Evolutionary conservation across 2,797 vertebrate species (phyloP).

Genomic region (Agapornis canus): DNA sequence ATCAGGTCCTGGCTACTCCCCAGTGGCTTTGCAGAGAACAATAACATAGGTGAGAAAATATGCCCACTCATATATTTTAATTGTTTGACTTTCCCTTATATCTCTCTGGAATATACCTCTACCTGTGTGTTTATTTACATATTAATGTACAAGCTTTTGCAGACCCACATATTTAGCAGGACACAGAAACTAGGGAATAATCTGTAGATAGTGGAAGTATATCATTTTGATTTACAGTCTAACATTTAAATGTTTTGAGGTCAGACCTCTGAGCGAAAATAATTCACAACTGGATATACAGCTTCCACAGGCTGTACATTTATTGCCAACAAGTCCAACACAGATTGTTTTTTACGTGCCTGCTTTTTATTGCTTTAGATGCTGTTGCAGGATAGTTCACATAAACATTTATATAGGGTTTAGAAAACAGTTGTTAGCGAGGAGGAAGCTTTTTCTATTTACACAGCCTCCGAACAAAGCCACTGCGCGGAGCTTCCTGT

Average conservation of each 20-base stretch:
- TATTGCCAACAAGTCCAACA: constrained; percentile 64
- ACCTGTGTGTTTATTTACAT: constrained; percentile 67
- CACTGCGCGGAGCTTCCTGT: constrained; percentile 78
- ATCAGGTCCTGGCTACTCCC: constrained; percentile 55
- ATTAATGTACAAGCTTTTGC: constrained; percentile 59
- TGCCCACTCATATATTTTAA: constrained; percentile 49
- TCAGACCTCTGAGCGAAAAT: constrained; percentile 74
- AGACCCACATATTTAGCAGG: constrained; percentile 61
- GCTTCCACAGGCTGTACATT: constrained; percentile 67
- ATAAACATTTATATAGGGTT: constrained; percentile 83
- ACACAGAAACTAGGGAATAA: constrained; percentile 47
- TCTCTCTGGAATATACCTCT: constrained; percentile 36
- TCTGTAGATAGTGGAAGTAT: constrained; percentile 59
- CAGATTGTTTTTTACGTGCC: constrained; percentile 47
- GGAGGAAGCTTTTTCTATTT: constrained; percentile 82
- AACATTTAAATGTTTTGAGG: constrained; percentile 79
- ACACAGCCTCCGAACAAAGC: constrained; percentile 84
- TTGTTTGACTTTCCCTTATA: constrained; percentile 42
- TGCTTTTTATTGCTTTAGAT: constrained; percentile 71
- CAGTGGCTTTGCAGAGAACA: constrained; percentile 50
- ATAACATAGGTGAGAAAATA: constrained; percentile 58
- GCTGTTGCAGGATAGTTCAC: constrained; percentile 71
- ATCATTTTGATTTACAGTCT: constrained; percentile 76
- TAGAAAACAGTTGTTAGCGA: constrained; percentile 81
- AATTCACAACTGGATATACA: constrained; percentile 73